Conservation (phyloP, 2,888 invertebrate species). For the Unio delphinus region DNA sequence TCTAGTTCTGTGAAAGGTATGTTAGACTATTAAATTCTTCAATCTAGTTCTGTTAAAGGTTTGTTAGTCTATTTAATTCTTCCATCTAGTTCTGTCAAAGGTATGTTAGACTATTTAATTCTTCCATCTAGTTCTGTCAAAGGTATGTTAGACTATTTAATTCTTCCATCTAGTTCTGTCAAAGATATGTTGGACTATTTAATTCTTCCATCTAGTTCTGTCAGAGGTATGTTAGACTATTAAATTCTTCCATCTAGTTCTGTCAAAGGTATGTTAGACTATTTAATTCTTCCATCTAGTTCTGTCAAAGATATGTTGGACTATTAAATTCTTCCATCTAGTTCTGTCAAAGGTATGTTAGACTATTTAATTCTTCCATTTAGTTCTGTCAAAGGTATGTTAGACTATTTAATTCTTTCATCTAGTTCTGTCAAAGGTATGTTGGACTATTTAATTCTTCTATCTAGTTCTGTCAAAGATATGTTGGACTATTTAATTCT, state of each 20-base stretch:
- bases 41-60: constrained; percentile 36
- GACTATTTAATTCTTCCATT: constrained; percentile 20
- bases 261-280: constrained; percentile 17
- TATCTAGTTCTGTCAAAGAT: constrained; percentile 36
- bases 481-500: constrained; percentile 5
- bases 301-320: constrained; percentile 22
- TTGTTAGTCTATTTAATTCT: constrained; percentile 3
- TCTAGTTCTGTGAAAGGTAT: constrained; percentile 31
- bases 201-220: constrained; percentile 31
- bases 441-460: constrained; percentile 7
- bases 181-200: constrained; percentile 9
- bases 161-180: constrained; percentile 34
- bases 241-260: constrained; percentile 31
- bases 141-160: constrained; percentile 8
- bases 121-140: constrained; percentile 35
- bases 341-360: constrained; percentile 25
- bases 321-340: constrained; percentile 21
- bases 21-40: constrained; percentile 7
- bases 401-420: constrained; percentile 15
- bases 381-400: constrained; percentile 27
- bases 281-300: constrained; percentile 25
- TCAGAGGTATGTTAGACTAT: constrained; percentile 14
- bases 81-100: constrained; percentile 35
- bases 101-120: not conserved
- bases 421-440: constrained; percentile 31